A percentile compares a stretch with the other conserved stretches of the same genome.
Conservation (phyloP, 30 jellyfish, hydroid and myxozoan genomes). For the Catostylus mosaicus region DNA sequence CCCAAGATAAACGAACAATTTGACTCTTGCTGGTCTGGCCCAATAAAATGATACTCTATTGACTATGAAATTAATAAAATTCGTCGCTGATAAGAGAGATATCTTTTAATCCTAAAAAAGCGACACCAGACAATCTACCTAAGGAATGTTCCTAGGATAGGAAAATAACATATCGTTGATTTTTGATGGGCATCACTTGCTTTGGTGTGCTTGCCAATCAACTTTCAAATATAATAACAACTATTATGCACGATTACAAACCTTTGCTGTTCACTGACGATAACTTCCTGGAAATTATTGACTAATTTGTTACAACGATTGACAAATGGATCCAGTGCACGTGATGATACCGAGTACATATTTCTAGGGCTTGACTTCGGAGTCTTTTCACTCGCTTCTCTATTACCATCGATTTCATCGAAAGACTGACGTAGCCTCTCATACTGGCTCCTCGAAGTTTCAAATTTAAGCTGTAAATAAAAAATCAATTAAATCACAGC, state of each 20-base stretch:
- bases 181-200: too few species aligned
- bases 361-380: constrained; percentile 46
- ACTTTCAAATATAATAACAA: too few species aligned
- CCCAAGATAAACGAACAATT: too few species aligned
- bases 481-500: background rate
- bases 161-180: too few species aligned
- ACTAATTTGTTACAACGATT: constrained; percentile 43
- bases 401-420: constrained; percentile 31
- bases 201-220: too few species aligned
- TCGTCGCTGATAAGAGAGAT: too few species aligned
- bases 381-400: constrained; percentile 2
- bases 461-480: constrained; percentile 56
- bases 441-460: constrained; percentile 60
- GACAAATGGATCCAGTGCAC: constrained; percentile 54
- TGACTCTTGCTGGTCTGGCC: too few species aligned
- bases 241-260: background rate
- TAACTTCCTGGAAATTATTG: constrained; percentile 43
- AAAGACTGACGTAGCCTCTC: constrained; percentile 42
- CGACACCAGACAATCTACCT: too few species aligned
- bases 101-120: too few species aligned
- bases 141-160: too few species aligned
- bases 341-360: constrained; percentile 36
- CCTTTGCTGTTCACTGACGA: constrained; percentile 56
- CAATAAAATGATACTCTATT: too few species aligned
- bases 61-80: too few species aligned